Evolutionary conservation across 2,888 invertebrate genomes (phyloP).

Genomic region (Rhaphigaster nebulosa): DNA sequence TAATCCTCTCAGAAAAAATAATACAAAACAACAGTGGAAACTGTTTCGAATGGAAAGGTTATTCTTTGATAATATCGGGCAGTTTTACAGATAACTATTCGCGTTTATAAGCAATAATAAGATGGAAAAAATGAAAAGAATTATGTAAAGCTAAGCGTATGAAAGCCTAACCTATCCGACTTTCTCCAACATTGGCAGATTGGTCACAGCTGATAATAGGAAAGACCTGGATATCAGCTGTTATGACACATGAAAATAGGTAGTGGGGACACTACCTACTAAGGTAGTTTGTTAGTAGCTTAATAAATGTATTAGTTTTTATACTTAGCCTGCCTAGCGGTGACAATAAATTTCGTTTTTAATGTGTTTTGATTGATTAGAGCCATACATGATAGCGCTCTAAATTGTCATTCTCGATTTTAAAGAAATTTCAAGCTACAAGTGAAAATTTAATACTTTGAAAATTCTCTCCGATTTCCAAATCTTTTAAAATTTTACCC

Average conservation of each 20-base stretch:
- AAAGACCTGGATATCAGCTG: constrained; percentile 31
- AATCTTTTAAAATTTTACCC: not conserved
- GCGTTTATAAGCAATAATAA: not conserved
- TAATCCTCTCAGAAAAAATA: not conserved
- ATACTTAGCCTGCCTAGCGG: not conserved
- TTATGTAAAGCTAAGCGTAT: not conserved
- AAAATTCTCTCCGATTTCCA: not conserved
- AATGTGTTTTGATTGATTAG: constrained; percentile 17
- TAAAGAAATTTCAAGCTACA: not conserved
- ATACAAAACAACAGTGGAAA: not conserved
- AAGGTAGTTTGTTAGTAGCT: constrained; percentile 43
- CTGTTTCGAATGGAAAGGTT: not conserved
- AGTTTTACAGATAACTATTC: not conserved
- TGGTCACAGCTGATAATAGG: constrained; percentile 53
- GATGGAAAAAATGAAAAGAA: not conserved
- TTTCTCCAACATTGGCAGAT: constrained; percentile 18
- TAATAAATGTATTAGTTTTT: constrained; percentile 51
- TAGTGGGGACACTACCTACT: constrained; percentile 53
- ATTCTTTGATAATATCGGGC: not conserved
- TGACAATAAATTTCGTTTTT: constrained; percentile 34
- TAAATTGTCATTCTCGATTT: constrained; percentile 25
- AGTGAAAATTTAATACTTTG: constrained; percentile 45
- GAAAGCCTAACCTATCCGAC: not conserved
- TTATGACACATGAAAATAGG: constrained; percentile 44
- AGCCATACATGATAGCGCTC: constrained; percentile 13